phyloP scores from a whole-genome alignment of 2,797 vertebrate genomes.

The Premnoplex brunnescens region DNA sequence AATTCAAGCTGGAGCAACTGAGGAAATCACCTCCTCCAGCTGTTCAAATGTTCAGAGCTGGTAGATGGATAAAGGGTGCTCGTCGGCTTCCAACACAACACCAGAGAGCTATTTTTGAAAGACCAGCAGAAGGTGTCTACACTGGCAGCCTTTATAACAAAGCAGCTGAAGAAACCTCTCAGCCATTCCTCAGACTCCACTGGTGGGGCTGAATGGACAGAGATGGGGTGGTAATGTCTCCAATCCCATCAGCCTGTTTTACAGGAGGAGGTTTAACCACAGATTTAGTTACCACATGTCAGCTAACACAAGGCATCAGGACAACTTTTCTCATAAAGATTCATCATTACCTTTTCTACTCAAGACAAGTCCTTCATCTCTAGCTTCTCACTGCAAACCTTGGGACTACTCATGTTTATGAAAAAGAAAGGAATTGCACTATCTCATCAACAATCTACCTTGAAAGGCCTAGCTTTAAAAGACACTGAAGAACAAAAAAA shows the following conservation, averaged over 20 bases:
- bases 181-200: not conserved
- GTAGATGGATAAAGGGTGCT: not conserved
- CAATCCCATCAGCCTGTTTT: not conserved
- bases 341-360: not conserved
- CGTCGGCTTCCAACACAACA: rapidly evolving
- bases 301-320: not conserved
- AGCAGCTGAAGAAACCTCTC: not conserved
- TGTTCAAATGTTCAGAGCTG: not conserved
- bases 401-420: not conserved
- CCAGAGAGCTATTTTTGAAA: not conserved
- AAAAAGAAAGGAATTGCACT: not conserved
- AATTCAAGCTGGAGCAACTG: constrained; percentile 16
- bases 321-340: not conserved
- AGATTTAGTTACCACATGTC: not conserved
- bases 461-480: not conserved
- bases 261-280: not conserved
- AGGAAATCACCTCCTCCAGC: constrained; percentile 22
- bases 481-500: not conserved
- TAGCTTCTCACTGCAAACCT: not conserved
- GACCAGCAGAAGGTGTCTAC: not conserved
- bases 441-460: not conserved
- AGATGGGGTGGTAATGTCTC: rapidly evolving
- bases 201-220: not conserved
- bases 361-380: not conserved
- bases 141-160: not conserved